phyloP scores from a whole-genome alignment of 2,888 invertebrate species.

The Drosophila suboccidentalis region DNA sequence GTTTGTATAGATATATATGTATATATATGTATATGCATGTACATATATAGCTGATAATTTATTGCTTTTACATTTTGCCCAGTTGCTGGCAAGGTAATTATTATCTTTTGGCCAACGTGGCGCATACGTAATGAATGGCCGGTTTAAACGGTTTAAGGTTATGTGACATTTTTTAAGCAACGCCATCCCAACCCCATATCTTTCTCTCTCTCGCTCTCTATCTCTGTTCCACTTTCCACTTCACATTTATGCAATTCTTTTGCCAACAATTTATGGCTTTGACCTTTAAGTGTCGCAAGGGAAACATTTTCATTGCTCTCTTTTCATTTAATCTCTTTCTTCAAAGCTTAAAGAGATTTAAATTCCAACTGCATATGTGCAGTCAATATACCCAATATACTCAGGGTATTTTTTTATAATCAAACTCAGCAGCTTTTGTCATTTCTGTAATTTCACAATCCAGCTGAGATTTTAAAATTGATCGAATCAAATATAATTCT shows the following conservation, averaged over 20 bases:
- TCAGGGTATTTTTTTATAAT: not conserved
- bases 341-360: slow-evolving; percentile 15
- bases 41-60: slow-evolving; percentile 73
- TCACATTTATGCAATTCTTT: slow-evolving; percentile 34
- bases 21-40: too few relatives aligned
- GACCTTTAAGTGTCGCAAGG: slow-evolving; percentile 45
- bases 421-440: not conserved
- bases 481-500: not conserved
- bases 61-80: slow-evolving; percentile 48
- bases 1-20: slow-evolving; percentile 13
- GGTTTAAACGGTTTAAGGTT: slow-evolving; percentile 64
- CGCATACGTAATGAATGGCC: slow-evolving; percentile 72
- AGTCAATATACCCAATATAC: not conserved
- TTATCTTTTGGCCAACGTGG: slow-evolving; percentile 64
- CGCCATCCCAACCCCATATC: slow-evolving; percentile 2
- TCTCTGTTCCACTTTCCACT: slow-evolving; percentile 14
- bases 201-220: not conserved
- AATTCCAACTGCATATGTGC: slow-evolving; percentile 6
- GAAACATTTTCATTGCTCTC: slow-evolving; percentile 44
- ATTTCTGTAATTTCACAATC: not conserved
- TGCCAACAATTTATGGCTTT: slow-evolving; percentile 58
- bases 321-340: slow-evolving; percentile 36
- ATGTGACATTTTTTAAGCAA: slow-evolving; percentile 49
- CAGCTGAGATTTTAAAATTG: not conserved
- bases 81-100: slow-evolving; percentile 69